Evolutionary conservation across 1,140 invertebrate species (phyloP).

Genomic region (Phthorimaea operculella): DNA sequence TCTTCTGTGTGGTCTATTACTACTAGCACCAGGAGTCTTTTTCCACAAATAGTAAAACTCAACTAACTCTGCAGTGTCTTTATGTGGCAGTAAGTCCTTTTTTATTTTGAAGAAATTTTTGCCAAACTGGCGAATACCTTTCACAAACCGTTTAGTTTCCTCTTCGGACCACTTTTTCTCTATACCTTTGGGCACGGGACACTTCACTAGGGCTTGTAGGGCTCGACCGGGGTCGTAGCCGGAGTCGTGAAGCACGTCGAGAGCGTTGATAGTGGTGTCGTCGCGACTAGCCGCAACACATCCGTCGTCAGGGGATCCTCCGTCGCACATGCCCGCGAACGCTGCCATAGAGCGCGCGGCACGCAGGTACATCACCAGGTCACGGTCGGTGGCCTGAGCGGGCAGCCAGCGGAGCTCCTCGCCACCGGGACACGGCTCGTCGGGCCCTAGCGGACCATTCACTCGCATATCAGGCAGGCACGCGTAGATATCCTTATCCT

Average conservation of each 20-base stretch:
- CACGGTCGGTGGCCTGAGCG: constrained; percentile 89
- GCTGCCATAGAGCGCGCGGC: constrained; percentile 96
- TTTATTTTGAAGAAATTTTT: constrained; percentile 99
- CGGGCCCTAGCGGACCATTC: constrained; percentile 73
- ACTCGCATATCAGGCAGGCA: constrained; percentile 78
- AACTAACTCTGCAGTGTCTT: constrained; percentile 96
- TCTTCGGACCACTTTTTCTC: constrained; percentile 99
- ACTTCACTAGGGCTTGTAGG: constrained; percentile 95
- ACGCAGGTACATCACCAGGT: constrained; percentile 96
- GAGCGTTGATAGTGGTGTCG: constrained; percentile 97
- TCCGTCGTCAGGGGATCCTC: constrained; percentile 95
- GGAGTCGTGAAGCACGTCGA: constrained; percentile 94
- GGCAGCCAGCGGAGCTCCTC: constrained; percentile 96
- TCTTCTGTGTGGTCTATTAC: constrained; percentile 90
- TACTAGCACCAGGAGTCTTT: constrained; percentile 98
- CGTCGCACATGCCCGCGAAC: constrained; percentile 96
- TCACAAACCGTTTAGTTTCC: constrained; percentile 97
- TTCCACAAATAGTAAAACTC: constrained; percentile 99
- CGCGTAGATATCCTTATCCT: constrained; percentile 71
- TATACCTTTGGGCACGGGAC: constrained; percentile 95
- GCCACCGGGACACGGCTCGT: constrained; percentile 79
- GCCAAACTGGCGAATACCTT: constrained; percentile 96
- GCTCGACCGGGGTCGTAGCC: constrained; percentile 96
- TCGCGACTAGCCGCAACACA: constrained; percentile 95
- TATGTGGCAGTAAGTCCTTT: constrained; percentile 95